These are phyloP conservation scores for Pleuronectes platessa DNA, from an alignment of 2,113 vertebrate genomes.

Conservation along the genomic window DNA sequence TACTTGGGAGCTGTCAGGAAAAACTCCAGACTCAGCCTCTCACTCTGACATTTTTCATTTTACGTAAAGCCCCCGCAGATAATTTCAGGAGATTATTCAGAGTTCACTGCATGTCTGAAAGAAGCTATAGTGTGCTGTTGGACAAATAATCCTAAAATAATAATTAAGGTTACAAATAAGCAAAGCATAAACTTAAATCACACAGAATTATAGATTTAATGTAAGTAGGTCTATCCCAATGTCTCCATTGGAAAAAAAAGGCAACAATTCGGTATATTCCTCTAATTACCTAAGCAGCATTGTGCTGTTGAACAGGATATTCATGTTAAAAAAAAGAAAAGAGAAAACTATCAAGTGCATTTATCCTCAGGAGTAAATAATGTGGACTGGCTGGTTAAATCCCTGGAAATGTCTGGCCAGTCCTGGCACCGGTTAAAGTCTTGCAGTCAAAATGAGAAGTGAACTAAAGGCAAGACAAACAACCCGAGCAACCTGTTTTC, in stretches of 20 bases:
- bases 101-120: too few relatives aligned
- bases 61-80: too few relatives aligned
- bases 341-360: conserved; percentile 43
- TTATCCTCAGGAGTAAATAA: conserved; percentile 59
- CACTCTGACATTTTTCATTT: too few relatives aligned
- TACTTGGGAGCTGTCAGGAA: too few relatives aligned
- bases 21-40: too few relatives aligned
- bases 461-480: conserved; percentile 66
- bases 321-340: background rate
- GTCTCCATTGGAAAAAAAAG: background rate
- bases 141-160: too few relatives aligned
- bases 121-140: too few relatives aligned
- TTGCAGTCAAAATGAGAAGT: conserved; percentile 70
- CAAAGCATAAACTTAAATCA: conserved; percentile 3
- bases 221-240: background rate
- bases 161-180: conserved; percentile 36
- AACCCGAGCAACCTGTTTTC: conserved; percentile 62
- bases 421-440: conserved; percentile 52
- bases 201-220: background rate
- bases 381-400: conserved; percentile 46
- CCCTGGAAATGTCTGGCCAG: conserved; percentile 35
- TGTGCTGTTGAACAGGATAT: conserved; percentile 36
- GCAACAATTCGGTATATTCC: background rate
- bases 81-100: too few relatives aligned
- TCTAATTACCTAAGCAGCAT: conserved; percentile 11